Conservation (phyloP, 1,140 invertebrate species). For the Leptopilina clavipes region DNA sequence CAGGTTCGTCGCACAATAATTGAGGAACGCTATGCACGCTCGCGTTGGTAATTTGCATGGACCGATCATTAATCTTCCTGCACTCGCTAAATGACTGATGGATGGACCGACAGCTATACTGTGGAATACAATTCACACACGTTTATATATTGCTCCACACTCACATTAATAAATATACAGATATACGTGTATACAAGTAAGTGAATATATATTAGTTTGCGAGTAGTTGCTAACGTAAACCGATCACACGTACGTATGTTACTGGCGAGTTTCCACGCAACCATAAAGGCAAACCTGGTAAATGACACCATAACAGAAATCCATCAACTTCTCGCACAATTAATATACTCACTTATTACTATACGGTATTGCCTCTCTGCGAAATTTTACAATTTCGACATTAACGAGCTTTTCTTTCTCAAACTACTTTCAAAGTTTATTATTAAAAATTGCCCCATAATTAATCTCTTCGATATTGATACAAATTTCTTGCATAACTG, state of each 20-base stretch:
- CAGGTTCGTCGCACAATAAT: slow-evolving; percentile 22
- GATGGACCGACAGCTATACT: slow-evolving; percentile 47
- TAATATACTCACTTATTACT: slow-evolving; percentile 5
- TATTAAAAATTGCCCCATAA: neutral
- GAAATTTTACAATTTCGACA: neutral
- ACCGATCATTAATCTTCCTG: slow-evolving; percentile 51
- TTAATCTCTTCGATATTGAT: too few relatives aligned
- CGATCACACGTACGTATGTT: slow-evolving; percentile 3
- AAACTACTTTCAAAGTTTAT: neutral
- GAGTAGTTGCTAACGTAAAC: slow-evolving; percentile 17
- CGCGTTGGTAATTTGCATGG: slow-evolving; percentile 50
- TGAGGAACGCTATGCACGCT: slow-evolving; percentile 18
- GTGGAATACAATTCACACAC: slow-evolving; percentile 9
- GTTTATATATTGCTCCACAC: neutral
- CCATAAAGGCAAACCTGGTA: slow-evolving; percentile 9
- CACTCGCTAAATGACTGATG: slow-evolving; percentile 53
- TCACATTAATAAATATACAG: neutral
- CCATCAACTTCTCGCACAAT: slow-evolving; percentile 5
- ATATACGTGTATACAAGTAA: neutral
- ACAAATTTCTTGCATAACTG: too few relatives aligned
- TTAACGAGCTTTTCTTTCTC: neutral
- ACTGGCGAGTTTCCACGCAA: slow-evolving; percentile 15
- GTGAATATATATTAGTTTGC: slow-evolving; percentile 21
- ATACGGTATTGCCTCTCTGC: neutral
- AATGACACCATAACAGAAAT: slow-evolving; percentile 18